A percentile compares a stretch with the other conserved stretches of the same genome.
phyloP scores from a whole-genome alignment of 1,140 invertebrate genomes.

The Drosophila lacertosa region DNA sequence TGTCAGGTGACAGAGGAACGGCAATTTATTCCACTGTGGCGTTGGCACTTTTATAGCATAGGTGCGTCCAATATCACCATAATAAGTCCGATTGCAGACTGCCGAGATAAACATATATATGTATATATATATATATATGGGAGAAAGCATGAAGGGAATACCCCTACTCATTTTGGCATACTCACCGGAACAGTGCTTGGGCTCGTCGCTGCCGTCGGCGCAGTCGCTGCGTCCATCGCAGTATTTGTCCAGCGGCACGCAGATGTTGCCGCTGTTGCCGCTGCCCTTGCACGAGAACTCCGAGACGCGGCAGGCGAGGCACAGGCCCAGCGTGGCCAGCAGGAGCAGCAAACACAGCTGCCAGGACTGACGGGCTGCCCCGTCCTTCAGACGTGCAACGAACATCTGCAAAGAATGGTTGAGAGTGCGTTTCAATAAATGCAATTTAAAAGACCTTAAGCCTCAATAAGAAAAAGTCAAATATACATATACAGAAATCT shows the following conservation, averaged over 20 bases:
- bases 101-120: constrained; percentile 44
- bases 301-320: constrained; percentile 88
- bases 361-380: constrained; percentile 24
- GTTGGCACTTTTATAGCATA: constrained; percentile 90
- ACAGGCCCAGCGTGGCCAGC: constrained; percentile 55
- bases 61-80: constrained; percentile 92
- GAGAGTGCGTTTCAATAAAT: neutral
- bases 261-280: constrained; percentile 86
- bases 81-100: constrained; percentile 94
- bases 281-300: constrained; percentile 92
- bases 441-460: too few relatives aligned
- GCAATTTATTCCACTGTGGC: constrained; percentile 88
- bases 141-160: neutral
- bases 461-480: too few relatives aligned
- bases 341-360: constrained; percentile 43
- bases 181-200: constrained; percentile 90
- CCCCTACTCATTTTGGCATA: constrained; percentile 26
- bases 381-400: neutral
- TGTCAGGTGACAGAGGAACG: constrained; percentile 94
- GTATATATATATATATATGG: neutral
- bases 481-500: too few relatives aligned
- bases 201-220: constrained; percentile 93
- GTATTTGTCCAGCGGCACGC: constrained; percentile 92
- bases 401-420: constrained; percentile 29
- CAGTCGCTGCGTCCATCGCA: constrained; percentile 94